phyloP scores from a whole-genome alignment of 2,113 vertebrate genomes.

The Pteronura brasiliensis region DNA sequence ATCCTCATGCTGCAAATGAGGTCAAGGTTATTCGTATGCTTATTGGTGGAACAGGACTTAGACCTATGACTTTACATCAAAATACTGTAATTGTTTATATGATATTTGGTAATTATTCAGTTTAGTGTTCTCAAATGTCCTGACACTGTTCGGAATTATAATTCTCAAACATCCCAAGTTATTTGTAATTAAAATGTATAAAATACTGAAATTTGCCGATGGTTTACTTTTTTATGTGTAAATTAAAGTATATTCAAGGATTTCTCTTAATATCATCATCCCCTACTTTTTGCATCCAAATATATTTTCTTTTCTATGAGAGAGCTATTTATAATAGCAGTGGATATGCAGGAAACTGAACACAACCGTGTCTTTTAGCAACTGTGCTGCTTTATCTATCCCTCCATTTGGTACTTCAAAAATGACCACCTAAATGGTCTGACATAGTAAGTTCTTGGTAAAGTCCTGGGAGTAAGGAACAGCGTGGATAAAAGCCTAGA shows the following conservation, averaged over 20 bases:
- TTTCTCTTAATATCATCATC: background rate
- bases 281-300: background rate
- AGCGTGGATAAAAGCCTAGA: background rate
- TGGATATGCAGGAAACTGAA: background rate
- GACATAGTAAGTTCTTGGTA: background rate
- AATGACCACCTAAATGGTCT: background rate
- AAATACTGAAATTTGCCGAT: background rate
- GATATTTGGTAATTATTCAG: background rate
- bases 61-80: background rate
- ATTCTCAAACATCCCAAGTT: constrained; percentile 9
- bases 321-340: background rate
- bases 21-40: background rate
- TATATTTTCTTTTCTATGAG: background rate
- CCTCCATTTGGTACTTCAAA: background rate
- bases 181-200: constrained; percentile 14
- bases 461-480: background rate
- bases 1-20: background rate
- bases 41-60: background rate
- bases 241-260: background rate
- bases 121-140: background rate
- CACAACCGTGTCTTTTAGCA: background rate
- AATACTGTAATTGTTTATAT: background rate
- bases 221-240: background rate
- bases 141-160: background rate
- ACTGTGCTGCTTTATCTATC: background rate